Percentiles rank a stretch among this genome's conserved stretches.
These are phyloP conservation scores for Tapirus terrestris DNA, from an alignment of 2,113 vertebrate species.

Conservation along the genomic window DNA sequence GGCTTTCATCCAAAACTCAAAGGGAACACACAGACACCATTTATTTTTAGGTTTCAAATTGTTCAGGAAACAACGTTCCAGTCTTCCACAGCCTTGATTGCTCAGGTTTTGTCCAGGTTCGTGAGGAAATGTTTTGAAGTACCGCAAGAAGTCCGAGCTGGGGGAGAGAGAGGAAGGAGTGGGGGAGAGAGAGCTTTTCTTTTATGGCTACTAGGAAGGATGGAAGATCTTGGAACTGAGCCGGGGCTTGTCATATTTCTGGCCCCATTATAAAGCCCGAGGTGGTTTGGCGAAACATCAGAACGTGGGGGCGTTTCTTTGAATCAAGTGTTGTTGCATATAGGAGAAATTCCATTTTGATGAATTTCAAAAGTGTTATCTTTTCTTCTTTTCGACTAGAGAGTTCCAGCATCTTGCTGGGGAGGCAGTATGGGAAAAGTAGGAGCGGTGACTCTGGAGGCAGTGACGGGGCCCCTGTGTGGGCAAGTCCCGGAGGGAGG, in stretches of 20 bases:
- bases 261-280: neutral
- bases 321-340: constrained; percentile 62
- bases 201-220: constrained; percentile 39
- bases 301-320: constrained; percentile 50
- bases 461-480: neutral
- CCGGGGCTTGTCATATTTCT: neutral
- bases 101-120: constrained; percentile 62
- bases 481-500: neutral
- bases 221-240: constrained; percentile 23
- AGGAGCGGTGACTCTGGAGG: neutral
- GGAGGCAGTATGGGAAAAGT: neutral
- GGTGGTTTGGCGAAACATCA: constrained; percentile 60
- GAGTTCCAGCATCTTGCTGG: constrained; percentile 31
- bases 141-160: constrained; percentile 48
- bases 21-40: neutral
- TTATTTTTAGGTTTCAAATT: constrained; percentile 70
- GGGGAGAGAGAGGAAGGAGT: neutral
- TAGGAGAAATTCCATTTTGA: constrained; percentile 51
- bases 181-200: neutral
- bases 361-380: constrained; percentile 35
- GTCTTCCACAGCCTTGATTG: constrained; percentile 34
- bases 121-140: constrained; percentile 67
- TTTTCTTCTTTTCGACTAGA: neutral
- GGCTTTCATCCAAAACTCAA: constrained; percentile 63
- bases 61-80: constrained; percentile 29